phyloP scores from a whole-genome alignment of 2,113 vertebrate species.

The Eptesicus fuscus region DNA sequence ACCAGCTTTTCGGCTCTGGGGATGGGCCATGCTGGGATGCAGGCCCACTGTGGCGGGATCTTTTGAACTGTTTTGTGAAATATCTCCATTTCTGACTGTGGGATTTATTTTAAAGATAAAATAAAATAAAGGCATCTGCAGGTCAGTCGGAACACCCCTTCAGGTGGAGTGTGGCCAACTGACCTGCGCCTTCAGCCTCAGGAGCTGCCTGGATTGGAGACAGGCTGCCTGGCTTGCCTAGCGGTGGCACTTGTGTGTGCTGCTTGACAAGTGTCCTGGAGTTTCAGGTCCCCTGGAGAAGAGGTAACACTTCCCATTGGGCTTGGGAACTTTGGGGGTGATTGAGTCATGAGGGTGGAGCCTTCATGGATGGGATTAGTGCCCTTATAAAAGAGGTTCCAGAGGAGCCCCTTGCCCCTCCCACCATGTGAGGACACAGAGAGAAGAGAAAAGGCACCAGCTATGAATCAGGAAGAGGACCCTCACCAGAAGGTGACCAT shows the following conservation, averaged over 20 bases:
- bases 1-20: background rate
- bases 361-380: background rate
- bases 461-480: background rate
- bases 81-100: background rate
- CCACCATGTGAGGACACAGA: background rate
- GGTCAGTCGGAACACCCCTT: background rate
- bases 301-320: background rate
- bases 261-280: background rate
- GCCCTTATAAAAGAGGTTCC: background rate
- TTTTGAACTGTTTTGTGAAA: background rate
- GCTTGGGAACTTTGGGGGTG: background rate
- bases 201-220: background rate
- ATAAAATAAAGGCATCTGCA: background rate
- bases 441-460: background rate
- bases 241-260: background rate
- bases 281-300: background rate
- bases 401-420: background rate
- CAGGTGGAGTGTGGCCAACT: background rate
- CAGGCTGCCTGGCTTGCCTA: no score
- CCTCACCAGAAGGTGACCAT: background rate
- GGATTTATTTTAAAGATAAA: background rate
- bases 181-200: background rate
- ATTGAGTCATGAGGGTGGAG: background rate
- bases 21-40: background rate
- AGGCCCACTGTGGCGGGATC: background rate